phyloP scores from a whole-genome alignment of 2,888 invertebrate species.

The Aproaerema taeniolella region DNA sequence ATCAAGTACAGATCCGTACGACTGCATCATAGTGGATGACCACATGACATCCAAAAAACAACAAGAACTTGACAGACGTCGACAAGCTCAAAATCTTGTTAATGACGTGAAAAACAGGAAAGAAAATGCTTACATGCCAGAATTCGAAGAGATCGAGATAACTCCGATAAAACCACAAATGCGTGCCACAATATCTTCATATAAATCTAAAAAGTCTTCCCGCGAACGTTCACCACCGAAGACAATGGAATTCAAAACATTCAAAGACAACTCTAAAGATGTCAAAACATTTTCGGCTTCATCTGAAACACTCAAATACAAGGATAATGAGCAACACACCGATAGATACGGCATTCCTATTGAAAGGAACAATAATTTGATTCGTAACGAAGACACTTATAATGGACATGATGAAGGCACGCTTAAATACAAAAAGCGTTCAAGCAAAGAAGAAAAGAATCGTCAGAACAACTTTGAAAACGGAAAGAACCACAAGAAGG shows the following conservation, averaged over 20 bases:
- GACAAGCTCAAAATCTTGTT: slow-evolving; percentile 55
- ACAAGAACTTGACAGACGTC: slow-evolving; percentile 65
- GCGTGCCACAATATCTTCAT: slow-evolving; percentile 58
- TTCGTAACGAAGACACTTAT: slow-evolving; percentile 51
- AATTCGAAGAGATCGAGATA: slow-evolving; percentile 72
- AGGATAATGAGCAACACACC: slow-evolving; percentile 58
- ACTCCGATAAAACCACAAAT: slow-evolving; percentile 69
- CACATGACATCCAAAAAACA: slow-evolving; percentile 78
- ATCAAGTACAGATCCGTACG: slow-evolving; percentile 85
- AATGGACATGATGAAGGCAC: slow-evolving; percentile 67
- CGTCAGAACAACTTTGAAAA: slow-evolving; percentile 51
- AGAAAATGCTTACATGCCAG: slow-evolving; percentile 67
- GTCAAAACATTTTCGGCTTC: slow-evolving; percentile 71
- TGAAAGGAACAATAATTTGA: slow-evolving; percentile 57
- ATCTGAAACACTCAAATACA: slow-evolving; percentile 69
- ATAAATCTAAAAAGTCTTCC: slow-evolving; percentile 57
- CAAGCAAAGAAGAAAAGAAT: slow-evolving; percentile 59
- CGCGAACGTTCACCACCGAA: slow-evolving; percentile 60
- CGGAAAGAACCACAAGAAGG: slow-evolving; percentile 48
- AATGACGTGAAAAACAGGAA: slow-evolving; percentile 60
- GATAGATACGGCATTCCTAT: slow-evolving; percentile 66
- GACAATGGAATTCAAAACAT: slow-evolving; percentile 72
- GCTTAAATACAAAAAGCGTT: slow-evolving; percentile 65
- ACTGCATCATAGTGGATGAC: slow-evolving; percentile 91
- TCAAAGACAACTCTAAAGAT: slow-evolving; percentile 70